A percentile compares a stretch with the other conserved stretches of the same genome.
These are phyloP conservation scores for Caenorhabditis brenneri DNA, from an alignment of 1,140 invertebrate genomes.

Conservation along the genomic window DNA sequence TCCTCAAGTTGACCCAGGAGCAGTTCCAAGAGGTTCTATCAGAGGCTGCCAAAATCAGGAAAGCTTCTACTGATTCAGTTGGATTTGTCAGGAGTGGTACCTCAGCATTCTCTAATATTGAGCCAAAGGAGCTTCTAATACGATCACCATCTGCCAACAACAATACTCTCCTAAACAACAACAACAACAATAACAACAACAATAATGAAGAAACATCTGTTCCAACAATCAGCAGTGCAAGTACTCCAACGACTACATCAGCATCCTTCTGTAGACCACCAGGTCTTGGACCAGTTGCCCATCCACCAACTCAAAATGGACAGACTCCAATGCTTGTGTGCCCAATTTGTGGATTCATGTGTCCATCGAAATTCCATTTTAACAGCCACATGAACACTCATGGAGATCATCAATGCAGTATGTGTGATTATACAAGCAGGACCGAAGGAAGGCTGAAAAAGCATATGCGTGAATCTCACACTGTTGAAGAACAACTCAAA, in stretches of 20 bases:
- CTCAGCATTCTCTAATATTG: slow-evolving; percentile 7
- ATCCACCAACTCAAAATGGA: slow-evolving; percentile 36
- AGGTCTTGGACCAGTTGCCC: slow-evolving; percentile 40
- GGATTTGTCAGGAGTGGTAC: background rate
- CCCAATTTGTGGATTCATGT: slow-evolving; percentile 70
- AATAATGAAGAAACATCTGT: slow-evolving; percentile 35
- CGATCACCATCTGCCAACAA: background rate
- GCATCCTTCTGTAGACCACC: slow-evolving; percentile 47
- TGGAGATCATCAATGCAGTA: slow-evolving; percentile 73
- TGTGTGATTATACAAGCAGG: slow-evolving; percentile 76
- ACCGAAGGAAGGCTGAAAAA: slow-evolving; percentile 75
- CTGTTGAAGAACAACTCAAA: slow-evolving; percentile 62
- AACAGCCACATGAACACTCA: slow-evolving; percentile 75
- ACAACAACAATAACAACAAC: background rate
- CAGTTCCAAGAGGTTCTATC: background rate
- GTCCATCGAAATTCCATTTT: slow-evolving; percentile 71
- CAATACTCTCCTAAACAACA: background rate
- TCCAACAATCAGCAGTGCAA: background rate
- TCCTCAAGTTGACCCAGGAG: background rate
- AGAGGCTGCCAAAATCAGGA: background rate
- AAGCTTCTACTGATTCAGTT: background rate
- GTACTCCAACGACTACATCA: slow-evolving; percentile 13
- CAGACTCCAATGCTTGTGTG: slow-evolving; percentile 61
- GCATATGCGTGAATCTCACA: slow-evolving; percentile 75
- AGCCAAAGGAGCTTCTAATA: background rate